Evolutionary conservation across 2,797 vertebrate genomes (phyloP), one percentile per base, ranked within the genome.

Genomic region (Australoheros facetus): DNA sequence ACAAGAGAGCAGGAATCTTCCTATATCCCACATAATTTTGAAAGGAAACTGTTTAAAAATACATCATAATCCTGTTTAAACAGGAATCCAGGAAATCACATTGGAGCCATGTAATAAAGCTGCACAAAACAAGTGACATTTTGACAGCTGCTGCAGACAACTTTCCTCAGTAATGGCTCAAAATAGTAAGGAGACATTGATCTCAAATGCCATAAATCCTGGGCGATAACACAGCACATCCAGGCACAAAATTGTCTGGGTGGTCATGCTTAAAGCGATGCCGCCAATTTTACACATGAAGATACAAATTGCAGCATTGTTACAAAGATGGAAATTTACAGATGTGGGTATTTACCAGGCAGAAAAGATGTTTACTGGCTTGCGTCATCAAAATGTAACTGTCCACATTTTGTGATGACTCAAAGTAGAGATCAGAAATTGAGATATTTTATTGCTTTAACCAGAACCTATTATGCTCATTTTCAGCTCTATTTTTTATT

Each of bases 31-130:
- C 10, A 57, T 56, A 66, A 64, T 34, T 30, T 37, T 39, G 64
- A 48, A 73, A 59, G 42, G n/a, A 72, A 80, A 23, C 42, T 0
- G 28, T 57, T 64, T 51, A 80, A 70, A 76, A 79, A 71, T 73
- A 32, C 32, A 42, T 57, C 2, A 34, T 34, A 54, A 23, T 72
- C 6, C 12, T 59, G 54, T 60, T 37, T 73, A 39, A 71, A 54
- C n/a, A 21, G 14, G 56, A 62, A 45, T 30, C 3, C 1, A 54
- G 51, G 21, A 42, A 45, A 56, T 62, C n/a, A 21, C 39, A 23
- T 58, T 39, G 74, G 56, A 74, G 51, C 55, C 11, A 12, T 3
- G 37, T n/a, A 45, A 13, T 28, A 55, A 58, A 26, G 34, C 48
- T 23, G 34, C 57, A 66, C 62, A 66, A 66, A 19, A 23, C 23